These are phyloP conservation scores for Agrypnia vestita DNA, from an alignment of 1,140 invertebrate genomes.

Conservation along the genomic window DNA sequence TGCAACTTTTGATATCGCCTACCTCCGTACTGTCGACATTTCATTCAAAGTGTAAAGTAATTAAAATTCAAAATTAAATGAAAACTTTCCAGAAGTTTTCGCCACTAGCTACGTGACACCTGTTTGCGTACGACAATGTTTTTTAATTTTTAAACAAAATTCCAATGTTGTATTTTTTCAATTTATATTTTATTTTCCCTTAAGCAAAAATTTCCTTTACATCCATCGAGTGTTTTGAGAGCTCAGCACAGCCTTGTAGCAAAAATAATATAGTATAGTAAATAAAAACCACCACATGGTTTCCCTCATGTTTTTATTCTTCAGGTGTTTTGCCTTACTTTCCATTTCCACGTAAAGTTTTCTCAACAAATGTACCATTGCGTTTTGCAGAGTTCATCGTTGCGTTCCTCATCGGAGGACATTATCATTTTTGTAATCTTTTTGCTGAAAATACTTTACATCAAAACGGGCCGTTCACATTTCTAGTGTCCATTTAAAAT, in stretches of 20 bases:
- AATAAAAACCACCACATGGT: slow-evolving; percentile 50
- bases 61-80: too few relatives aligned
- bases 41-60: too few relatives aligned
- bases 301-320: slow-evolving; percentile 46
- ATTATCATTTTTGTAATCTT: not conserved
- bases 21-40: too few relatives aligned
- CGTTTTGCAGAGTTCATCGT: not conserved
- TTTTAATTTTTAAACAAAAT: not conserved
- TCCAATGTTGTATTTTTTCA: slow-evolving; percentile 16
- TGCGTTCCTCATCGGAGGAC: not conserved
- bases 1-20: too few relatives aligned
- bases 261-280: slow-evolving; percentile 44
- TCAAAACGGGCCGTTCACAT: slow-evolving; percentile 13
- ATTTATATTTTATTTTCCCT: slow-evolving; percentile 43
- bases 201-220: slow-evolving; percentile 50
- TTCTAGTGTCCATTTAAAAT: slow-evolving; percentile 38
- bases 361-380: not conserved
- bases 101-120: too few relatives aligned
- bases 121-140: too few relatives aligned
- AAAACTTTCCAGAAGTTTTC: too few relatives aligned
- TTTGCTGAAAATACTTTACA: slow-evolving; percentile 1
- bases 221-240: slow-evolving; percentile 50
- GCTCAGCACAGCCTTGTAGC: slow-evolving; percentile 52
- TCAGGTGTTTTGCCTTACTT: slow-evolving; percentile 20
- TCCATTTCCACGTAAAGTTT: not conserved